Conservation (phyloP, 2,888 invertebrate genomes). For the Drosophila gaucha region DNA sequence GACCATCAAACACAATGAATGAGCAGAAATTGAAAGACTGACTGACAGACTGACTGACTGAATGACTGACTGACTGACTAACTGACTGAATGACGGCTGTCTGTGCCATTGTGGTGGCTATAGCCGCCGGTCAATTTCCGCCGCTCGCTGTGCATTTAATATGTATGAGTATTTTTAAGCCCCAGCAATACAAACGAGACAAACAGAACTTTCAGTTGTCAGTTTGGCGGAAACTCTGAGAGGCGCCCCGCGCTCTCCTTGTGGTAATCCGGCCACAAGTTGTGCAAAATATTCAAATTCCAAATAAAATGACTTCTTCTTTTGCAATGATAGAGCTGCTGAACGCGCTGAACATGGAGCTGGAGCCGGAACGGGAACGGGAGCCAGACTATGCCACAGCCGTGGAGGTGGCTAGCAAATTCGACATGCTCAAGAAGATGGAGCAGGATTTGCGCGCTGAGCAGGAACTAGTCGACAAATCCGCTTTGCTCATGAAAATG, state of each 20-base stretch:
- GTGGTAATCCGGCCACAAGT: conserved; percentile 61
- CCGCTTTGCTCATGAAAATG: conserved; percentile 83
- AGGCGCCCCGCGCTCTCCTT: conserved; percentile 21
- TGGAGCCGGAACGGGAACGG: conserved; percentile 50
- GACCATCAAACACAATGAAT: conserved; percentile 41
- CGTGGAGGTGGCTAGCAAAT: conserved; percentile 80
- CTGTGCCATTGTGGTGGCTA: conserved; percentile 29
- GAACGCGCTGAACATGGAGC: conserved; percentile 78
- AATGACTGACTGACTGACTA: conserved; percentile 24
- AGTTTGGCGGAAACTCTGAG: conserved; percentile 55
- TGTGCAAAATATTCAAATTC: conserved; percentile 49
- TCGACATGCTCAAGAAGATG: conserved; percentile 80
- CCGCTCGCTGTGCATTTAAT: conserved; percentile 40
- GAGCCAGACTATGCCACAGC: conserved; percentile 76
- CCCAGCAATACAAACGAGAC: background rate
- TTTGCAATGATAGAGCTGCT: conserved; percentile 70
- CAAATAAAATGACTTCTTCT: conserved; percentile 39
- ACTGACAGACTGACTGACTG: conserved; percentile 25
- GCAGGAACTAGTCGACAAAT: conserved; percentile 84
- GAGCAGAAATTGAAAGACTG: conserved; percentile 27
- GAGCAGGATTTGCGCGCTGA: conserved; percentile 83
- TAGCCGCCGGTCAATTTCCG: conserved; percentile 76
- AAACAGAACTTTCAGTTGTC: conserved; percentile 59
- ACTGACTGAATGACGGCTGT: conserved; percentile 30
- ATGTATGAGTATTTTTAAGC: conserved; percentile 54